Conservation (phyloP, 2,113 vertebrate species). For the Leuciscus idus region DNA sequence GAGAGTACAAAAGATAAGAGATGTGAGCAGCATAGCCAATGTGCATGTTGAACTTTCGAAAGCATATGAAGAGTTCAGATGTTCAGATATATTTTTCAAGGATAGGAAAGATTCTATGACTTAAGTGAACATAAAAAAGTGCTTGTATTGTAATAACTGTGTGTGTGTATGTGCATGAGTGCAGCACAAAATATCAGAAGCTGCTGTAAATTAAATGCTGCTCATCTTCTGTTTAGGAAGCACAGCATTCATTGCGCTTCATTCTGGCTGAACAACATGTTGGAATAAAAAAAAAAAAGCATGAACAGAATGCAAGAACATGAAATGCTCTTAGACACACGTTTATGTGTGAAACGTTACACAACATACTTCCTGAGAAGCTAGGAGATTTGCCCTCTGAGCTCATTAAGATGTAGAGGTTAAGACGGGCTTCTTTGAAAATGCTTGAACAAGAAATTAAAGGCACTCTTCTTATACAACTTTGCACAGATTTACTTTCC, state of each 20-base stretch:
- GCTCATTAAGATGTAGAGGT: constrained; percentile 28
- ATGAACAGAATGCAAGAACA: neutral
- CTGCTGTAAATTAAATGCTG: neutral
- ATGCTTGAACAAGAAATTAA: constrained; percentile 1
- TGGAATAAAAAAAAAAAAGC: neutral
- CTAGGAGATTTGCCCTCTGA: constrained; percentile 42
- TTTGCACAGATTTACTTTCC: neutral
- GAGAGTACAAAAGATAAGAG: constrained; percentile 50
- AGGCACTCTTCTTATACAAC: neutral
- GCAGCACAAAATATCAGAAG: neutral
- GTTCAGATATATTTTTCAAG: neutral
- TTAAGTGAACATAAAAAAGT: neutral
- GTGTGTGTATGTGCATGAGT: neutral
- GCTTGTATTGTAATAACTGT: neutral
- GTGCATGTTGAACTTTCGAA: neutral
- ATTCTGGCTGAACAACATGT: neutral
- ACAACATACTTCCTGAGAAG: constrained; percentile 26
- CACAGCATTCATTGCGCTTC: neutral
- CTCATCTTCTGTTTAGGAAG: constrained; percentile 8
- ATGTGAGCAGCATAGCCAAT: constrained; percentile 53
- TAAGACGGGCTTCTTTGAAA: neutral
- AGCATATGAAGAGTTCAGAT: neutral
- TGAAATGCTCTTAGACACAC: neutral
- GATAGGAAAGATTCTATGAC: neutral
- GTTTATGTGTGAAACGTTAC: neutral